These are phyloP conservation scores for Thymallus thymallus DNA, from an alignment of 2,113 vertebrate species.

Conservation along the genomic window DNA sequence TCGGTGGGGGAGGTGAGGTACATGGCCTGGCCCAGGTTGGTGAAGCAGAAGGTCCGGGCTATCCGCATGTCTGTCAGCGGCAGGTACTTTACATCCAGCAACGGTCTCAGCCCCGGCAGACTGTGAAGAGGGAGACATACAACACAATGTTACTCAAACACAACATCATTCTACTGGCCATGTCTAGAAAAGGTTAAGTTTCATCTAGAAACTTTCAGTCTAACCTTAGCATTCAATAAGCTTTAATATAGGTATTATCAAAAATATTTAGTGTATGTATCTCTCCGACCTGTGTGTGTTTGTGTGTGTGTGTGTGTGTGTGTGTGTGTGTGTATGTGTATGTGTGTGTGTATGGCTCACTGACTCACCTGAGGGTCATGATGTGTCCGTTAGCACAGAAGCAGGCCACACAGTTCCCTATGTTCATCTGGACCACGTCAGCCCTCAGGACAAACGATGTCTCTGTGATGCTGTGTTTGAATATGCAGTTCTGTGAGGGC, in stretches of 20 bases:
- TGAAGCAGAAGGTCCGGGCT: slow-evolving; percentile 98
- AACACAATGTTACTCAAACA: too few relatives aligned
- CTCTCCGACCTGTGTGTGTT: too few relatives aligned
- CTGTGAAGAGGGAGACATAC: slow-evolving; percentile 58
- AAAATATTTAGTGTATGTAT: too few relatives aligned
- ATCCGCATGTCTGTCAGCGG: slow-evolving; percentile 98
- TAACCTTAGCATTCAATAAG: too few relatives aligned
- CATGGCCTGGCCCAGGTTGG: slow-evolving; percentile 95
- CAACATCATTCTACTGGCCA: too few relatives aligned
- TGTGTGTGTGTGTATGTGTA: too few relatives aligned
- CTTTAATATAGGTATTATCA: background rate
- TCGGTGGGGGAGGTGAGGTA: slow-evolving; percentile 97
- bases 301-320: too few relatives aligned
- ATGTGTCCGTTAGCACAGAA: slow-evolving; percentile 99
- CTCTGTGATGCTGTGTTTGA: slow-evolving; percentile 97
- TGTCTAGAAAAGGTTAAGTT: too few relatives aligned
- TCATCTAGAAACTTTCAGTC: too few relatives aligned
- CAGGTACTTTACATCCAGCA: slow-evolving; percentile 97
- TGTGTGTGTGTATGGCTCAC: background rate
- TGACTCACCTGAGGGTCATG: slow-evolving; percentile 94
- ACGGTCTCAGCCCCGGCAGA: slow-evolving; percentile 93
- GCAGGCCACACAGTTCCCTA: slow-evolving; percentile 89
- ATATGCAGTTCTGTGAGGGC: slow-evolving; percentile 92
- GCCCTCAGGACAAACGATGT: slow-evolving; percentile 94
- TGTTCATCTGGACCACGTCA: slow-evolving; percentile 88